Percentiles rank a stretch among this genome's conserved stretches.
Conservation (phyloP, 2,113 vertebrate species). For the Calyptomena viridis region DNA sequence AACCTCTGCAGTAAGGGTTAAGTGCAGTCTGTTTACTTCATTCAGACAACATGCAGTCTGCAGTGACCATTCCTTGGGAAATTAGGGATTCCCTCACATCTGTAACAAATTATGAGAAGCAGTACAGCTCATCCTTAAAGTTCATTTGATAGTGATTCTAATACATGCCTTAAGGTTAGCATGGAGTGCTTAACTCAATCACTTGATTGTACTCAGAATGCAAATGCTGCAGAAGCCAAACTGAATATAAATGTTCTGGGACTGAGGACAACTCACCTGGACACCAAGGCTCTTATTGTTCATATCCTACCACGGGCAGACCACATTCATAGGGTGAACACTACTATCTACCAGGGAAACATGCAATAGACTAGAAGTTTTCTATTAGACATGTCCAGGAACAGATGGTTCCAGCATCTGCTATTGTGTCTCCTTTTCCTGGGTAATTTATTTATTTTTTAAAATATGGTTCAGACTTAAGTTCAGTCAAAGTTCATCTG, state of each 20-base stretch:
- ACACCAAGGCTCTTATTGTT: not conserved
- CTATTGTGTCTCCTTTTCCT: constrained; percentile 29
- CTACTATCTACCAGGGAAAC: not conserved
- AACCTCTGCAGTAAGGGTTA: constrained; percentile 19
- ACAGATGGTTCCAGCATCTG: constrained; percentile 60
- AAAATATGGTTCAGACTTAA: constrained; percentile 9
- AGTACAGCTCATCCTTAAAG: constrained; percentile 49
- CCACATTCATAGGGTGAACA: not conserved
- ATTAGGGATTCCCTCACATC: constrained; percentile 62
- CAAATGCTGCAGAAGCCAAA: not conserved
- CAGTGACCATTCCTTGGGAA: constrained; percentile 62
- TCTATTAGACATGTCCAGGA: constrained; percentile 33
- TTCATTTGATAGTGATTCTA: constrained; percentile 49
- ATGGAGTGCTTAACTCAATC: constrained; percentile 21
- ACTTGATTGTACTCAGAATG: constrained; percentile 25
- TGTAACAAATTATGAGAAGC: constrained; percentile 22
- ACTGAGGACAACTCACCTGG: not conserved
- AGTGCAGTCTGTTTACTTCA: constrained; percentile 15
- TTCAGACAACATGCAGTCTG: constrained; percentile 24
- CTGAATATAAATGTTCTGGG: not conserved
- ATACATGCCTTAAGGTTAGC: constrained; percentile 49
- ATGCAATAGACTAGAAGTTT: constrained; percentile 5
- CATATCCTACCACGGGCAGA: not conserved
- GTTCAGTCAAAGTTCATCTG: constrained; percentile 65
- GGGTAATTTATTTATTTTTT: constrained; percentile 37